Percentiles rank a stretch among this genome's conserved stretches.
These are phyloP conservation scores for Podargus strigoides DNA, from an alignment of 2,797 vertebrate genomes.

Conservation along the genomic window DNA sequence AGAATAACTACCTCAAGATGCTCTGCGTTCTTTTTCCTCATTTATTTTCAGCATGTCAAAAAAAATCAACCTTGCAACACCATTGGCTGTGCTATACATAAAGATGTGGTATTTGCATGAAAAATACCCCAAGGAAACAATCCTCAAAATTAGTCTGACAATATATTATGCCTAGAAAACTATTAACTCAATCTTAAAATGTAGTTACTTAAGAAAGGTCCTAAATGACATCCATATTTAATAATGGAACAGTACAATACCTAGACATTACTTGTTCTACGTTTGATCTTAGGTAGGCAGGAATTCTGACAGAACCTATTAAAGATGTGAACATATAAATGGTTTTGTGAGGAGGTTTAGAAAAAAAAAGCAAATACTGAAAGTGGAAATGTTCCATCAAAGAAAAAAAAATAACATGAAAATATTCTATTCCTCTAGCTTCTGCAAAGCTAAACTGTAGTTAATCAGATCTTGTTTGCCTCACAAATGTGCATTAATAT, in stretches of 20 bases:
- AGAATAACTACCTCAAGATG: not conserved
- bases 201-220: not conserved
- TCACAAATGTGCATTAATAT: not conserved
- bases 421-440: not conserved
- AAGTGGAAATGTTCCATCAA: not conserved
- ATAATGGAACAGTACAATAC: not conserved
- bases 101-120: not conserved
- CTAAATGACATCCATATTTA: not conserved
- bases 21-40: fast-evolving
- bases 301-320: not conserved
- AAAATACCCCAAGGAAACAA: not conserved
- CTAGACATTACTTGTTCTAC: not conserved
- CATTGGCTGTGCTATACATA: not conserved
- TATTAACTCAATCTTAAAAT: not conserved
- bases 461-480: not conserved
- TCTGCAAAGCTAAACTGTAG: not conserved
- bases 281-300: not conserved
- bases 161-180: not conserved
- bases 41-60: not conserved
- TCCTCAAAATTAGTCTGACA: no score
- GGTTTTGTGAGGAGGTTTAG: not conserved
- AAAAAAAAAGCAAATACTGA: not conserved
- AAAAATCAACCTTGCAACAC: not conserved
- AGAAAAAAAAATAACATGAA: not conserved
- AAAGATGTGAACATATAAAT: not conserved